A percentile compares a stretch with the other conserved stretches of the same genome.
Conservation (phyloP, 1,140 invertebrate species). For the Aplysia californica region DNA sequence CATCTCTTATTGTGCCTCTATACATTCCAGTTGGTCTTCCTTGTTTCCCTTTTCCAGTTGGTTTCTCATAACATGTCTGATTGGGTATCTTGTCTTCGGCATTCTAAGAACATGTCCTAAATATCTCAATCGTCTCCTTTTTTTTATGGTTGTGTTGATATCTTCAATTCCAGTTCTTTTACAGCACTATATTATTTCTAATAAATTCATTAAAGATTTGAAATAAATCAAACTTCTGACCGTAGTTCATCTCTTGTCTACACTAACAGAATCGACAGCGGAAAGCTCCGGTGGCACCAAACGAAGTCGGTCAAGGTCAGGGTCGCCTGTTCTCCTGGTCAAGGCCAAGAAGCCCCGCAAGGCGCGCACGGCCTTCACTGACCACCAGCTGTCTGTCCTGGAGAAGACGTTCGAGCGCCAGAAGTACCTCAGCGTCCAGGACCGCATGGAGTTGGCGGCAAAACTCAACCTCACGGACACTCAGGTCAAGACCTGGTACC, state of each 20-base stretch:
- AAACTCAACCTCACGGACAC: constrained; percentile 96
- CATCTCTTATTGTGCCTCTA: no score
- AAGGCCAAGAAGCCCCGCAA: constrained; percentile 92
- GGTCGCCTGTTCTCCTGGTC: not conserved
- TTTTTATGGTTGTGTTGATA: no score
- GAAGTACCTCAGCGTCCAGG: constrained; percentile 98
- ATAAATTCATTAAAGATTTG: no score
- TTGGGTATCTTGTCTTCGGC: no score
- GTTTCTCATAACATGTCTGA: no score
- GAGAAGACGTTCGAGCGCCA: constrained; percentile 98
- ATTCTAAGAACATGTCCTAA: not conserved
- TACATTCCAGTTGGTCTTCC: no score
- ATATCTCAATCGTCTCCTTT: not conserved
- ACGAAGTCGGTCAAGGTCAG: not conserved
- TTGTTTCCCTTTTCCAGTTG: no score
- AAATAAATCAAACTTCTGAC: no score
- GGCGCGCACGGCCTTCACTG: constrained; percentile 97
- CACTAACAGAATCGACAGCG: not conserved
- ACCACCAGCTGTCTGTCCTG: constrained; percentile 94
- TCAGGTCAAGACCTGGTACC: constrained; percentile 99
- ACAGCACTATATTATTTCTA: not conserved
- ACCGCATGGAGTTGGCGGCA: constrained; percentile 97
- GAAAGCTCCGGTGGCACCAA: not conserved
- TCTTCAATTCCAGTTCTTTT: not conserved
- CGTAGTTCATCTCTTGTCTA: not conserved